phyloP scores from a whole-genome alignment of 2,888 invertebrate species.

The Alloscopus bannaensis region DNA sequence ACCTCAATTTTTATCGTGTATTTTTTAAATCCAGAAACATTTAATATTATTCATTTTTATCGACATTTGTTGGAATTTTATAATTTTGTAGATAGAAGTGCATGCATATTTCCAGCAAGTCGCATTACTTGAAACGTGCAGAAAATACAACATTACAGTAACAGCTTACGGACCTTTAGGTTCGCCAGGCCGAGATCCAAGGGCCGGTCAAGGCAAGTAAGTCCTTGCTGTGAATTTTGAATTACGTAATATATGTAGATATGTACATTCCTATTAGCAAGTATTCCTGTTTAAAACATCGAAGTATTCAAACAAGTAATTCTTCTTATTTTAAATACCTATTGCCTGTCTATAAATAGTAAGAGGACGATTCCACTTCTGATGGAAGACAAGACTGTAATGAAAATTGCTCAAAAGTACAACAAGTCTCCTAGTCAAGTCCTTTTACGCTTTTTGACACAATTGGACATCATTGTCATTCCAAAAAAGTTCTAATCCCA shows the following conservation, averaged over 20 bases:
- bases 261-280: too few relatives aligned
- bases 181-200: conserved; percentile 79
- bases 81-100: conserved; percentile 81
- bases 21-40: too few relatives aligned
- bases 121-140: conserved; percentile 80
- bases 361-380: conserved; percentile 45
- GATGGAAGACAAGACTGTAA: conserved; percentile 75
- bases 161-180: conserved; percentile 89
- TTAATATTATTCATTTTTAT: too few relatives aligned
- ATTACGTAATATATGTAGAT: too few relatives aligned
- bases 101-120: conserved; percentile 87
- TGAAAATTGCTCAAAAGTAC: conserved; percentile 76
- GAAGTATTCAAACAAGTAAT: too few relatives aligned
- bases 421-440: conserved; percentile 86
- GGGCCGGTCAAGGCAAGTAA: neutral
- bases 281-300: too few relatives aligned
- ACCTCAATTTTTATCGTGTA: too few relatives aligned
- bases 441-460: conserved; percentile 84
- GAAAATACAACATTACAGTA: conserved; percentile 81
- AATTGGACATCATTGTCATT: conserved; percentile 85
- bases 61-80: too few relatives aligned
- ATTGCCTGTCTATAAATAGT: conserved; percentile 11
- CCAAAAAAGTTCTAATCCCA: conserved; percentile 88
- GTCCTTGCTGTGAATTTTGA: neutral
- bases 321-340: too few relatives aligned